Base-by-base conservation (phyloP, 1,140 invertebrate species). In the Trichonephila clavipes region DNA sequence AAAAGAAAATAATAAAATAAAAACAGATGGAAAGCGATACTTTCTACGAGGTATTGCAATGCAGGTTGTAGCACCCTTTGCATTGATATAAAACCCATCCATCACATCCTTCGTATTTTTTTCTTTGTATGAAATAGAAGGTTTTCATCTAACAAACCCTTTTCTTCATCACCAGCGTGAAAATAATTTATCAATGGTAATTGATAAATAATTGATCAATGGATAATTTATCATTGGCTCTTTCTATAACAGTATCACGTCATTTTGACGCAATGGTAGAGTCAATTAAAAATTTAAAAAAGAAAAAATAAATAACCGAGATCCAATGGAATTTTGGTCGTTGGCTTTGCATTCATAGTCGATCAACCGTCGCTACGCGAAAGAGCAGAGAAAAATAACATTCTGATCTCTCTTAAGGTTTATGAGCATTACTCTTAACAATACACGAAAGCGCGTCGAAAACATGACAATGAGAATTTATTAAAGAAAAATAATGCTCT, bases 381-480 rank as follows among this genome's bases (percentile, higher is more conserved):
- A 28, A 72, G 69, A 0, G n/a, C 69, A 72, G 14, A 19, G 34
- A 85, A 61, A 85, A 85, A 83, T 8, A 14, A 10, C 44, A 58
- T 58, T 83, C 40, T 83, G 40, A 44, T 85, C 51, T 24, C 24
- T 59, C 6, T 24, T 24, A 28, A 59, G 58, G 6, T 16, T 85
- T 85, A 59, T 24, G 58, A 59, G 58, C 19, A 59, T 85, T 85
- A 59, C 21, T 24, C 44, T 44, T 40, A 88, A 88, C 86, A 88
- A 88, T 88, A 44, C 24, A 24, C 61, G 21, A 77, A 89, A 89
- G 88, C 64, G 69, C 69, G 88, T 77, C n/a, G 88, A 72, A 89
- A 89, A 89, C 40, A 89, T 51, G 44, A 89, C 88, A 89, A 89
- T 72, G 88, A 89, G 88, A 59, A 58, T 59, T 89, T 89, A 89